A percentile compares a stretch with the other conserved stretches of the same genome.
Evolutionary conservation across 2,797 vertebrate genomes (phyloP).

Genomic region (Hipposideros larvatus): DNA sequence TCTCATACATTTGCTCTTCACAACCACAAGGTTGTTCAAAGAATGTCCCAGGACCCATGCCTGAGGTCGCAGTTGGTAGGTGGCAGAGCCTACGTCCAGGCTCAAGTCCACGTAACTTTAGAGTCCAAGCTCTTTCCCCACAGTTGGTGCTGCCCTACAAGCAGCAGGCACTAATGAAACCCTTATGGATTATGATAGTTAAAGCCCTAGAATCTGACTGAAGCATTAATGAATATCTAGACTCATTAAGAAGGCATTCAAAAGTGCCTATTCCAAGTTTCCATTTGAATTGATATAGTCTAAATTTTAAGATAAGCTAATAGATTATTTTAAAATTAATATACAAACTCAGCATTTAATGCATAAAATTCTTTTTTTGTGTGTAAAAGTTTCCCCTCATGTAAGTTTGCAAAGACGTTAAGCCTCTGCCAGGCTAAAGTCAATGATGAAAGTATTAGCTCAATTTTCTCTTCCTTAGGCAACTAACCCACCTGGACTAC

Average conservation of each 20-base stretch:
- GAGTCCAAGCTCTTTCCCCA: not conserved
- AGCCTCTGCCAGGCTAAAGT: not conserved
- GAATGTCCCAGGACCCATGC: not conserved
- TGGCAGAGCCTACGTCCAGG: not conserved
- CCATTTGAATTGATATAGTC: not conserved
- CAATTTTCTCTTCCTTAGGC: not conserved
- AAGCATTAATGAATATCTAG: not conserved
- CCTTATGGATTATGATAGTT: not conserved
- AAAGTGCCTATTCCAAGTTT: slow-evolving; percentile 1
- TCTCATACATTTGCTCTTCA: not conserved
- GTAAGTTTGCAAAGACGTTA: slow-evolving; percentile 18
- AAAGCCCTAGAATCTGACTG: not conserved
- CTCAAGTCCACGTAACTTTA: not conserved
- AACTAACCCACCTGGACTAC: not conserved
- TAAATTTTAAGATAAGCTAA: not conserved
- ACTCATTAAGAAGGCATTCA: not conserved
- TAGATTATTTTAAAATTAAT: slow-evolving; percentile 40
- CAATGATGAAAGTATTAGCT: not conserved
- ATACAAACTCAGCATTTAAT: not conserved
- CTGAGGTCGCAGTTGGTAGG: not conserved
- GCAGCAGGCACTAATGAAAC: not conserved
- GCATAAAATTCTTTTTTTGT: not conserved
- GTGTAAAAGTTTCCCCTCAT: not conserved
- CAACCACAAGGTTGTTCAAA: not conserved
- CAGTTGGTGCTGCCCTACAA: not conserved